These are phyloP conservation scores for Paramisgurnus dabryanus DNA, from an alignment of 2,113 vertebrate species.

Conservation along the genomic window DNA sequence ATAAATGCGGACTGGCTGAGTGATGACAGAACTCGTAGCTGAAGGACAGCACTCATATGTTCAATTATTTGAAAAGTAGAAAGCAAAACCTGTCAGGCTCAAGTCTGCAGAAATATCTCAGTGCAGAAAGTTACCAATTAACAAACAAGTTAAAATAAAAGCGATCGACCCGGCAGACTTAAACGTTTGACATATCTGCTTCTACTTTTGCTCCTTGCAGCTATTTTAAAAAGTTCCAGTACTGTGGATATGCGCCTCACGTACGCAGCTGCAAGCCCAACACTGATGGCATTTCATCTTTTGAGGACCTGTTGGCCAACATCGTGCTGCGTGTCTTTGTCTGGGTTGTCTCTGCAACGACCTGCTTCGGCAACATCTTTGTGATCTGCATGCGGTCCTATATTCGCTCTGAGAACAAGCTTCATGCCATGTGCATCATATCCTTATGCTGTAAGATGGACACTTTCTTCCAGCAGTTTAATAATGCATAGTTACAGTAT, in stretches of 20 bases:
- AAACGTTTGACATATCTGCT: background rate
- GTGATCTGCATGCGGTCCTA: conserved; percentile 95
- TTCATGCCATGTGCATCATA: conserved; percentile 92
- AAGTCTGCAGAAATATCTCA: too few relatives aligned
- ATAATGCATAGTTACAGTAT: too few relatives aligned
- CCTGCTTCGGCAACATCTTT: conserved; percentile 95
- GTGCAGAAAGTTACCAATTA: too few relatives aligned
- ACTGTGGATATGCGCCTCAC: conserved; percentile 93
- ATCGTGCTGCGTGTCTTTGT: conserved; percentile 93
- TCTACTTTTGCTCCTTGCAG: conserved; percentile 61
- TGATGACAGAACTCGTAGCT: background rate
- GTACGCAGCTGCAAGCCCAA: conserved; percentile 97
- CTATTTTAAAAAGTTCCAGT: conserved; percentile 98
- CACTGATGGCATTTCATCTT: conserved; percentile 93
- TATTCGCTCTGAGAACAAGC: conserved; percentile 93
- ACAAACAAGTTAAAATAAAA: too few relatives aligned
- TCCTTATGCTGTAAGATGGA: conserved; percentile 92
- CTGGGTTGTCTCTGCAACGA: conserved; percentile 95
- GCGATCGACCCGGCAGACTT: too few relatives aligned
- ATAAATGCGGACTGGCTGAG: background rate
- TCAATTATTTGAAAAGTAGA: background rate
- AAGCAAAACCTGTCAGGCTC: too few relatives aligned
- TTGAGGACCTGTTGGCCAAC: conserved; percentile 93
- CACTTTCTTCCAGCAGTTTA: background rate
- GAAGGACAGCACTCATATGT: background rate